phyloP scores from a whole-genome alignment of 2,113 vertebrate genomes.

The Aegithalos caudatus region DNA sequence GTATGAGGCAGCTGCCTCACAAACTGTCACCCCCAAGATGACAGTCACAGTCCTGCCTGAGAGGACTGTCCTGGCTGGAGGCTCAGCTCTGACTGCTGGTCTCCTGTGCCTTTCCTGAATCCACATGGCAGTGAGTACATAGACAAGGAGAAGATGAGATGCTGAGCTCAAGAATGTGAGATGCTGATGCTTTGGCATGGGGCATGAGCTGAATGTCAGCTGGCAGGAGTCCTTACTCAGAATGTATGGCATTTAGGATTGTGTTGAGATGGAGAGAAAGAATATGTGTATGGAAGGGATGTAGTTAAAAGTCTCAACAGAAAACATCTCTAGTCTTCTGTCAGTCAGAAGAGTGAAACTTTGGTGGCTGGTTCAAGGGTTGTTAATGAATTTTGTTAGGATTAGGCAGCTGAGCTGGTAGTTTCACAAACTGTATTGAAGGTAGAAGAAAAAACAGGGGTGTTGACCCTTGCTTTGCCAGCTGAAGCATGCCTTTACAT shows the following conservation, averaged over 20 bases:
- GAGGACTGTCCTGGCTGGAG: background rate
- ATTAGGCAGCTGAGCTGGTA: background rate
- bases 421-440: background rate
- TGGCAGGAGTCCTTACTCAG: accelerated
- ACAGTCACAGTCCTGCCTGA: no score
- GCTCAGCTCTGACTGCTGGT: background rate
- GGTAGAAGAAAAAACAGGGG: background rate
- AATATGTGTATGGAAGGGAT: background rate
- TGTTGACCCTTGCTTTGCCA: background rate
- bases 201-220: background rate
- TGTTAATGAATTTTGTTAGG: background rate
- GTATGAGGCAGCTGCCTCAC: background rate
- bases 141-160: background rate
- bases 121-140: accelerated
- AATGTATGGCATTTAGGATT: background rate
- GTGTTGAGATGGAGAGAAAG: background rate
- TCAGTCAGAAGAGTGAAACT: accelerated
- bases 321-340: background rate
- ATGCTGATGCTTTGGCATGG: background rate
- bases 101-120: background rate
- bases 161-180: background rate
- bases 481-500: background rate
- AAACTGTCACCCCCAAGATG: background rate
- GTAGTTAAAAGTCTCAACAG: background rate
- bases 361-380: background rate